These are phyloP conservation scores for Encarsia formosa DNA, from an alignment of 2,888 invertebrate species.

Conservation along the genomic window DNA sequence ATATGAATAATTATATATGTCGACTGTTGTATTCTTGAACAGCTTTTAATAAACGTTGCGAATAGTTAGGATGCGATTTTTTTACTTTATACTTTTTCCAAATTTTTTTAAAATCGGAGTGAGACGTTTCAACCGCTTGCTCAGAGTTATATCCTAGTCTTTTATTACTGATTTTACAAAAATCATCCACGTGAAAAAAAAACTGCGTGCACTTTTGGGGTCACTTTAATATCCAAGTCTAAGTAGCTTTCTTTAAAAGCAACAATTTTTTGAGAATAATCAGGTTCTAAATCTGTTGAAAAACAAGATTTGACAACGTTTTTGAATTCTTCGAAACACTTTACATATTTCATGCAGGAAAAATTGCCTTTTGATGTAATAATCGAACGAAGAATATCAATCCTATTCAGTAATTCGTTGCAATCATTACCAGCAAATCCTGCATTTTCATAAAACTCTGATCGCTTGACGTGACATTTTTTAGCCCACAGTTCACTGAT, in stretches of 20 bases:
- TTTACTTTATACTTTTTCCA: background rate
- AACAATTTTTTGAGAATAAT: background rate
- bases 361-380: too few species aligned
- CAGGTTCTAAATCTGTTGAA: background rate
- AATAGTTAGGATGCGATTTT: too few species aligned
- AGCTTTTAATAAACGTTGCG: too few species aligned
- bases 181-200: background rate
- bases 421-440: too few species aligned
- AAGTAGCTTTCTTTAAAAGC: background rate
- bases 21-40: too few species aligned
- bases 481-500: too few species aligned
- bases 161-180: background rate
- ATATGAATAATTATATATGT: too few species aligned
- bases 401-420: too few species aligned
- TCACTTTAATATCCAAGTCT: background rate
- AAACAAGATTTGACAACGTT: background rate
- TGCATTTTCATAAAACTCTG: too few species aligned
- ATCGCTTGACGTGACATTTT: too few species aligned
- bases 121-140: background rate
- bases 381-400: too few species aligned
- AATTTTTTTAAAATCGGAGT: background rate
- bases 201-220: background rate
- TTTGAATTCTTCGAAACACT: background rate
- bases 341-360: slow-evolving; percentile 1
- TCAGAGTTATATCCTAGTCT: background rate